These are phyloP conservation scores for Philonicus albiceps DNA, from an alignment of 2,888 invertebrate genomes.

Conservation along the genomic window DNA sequence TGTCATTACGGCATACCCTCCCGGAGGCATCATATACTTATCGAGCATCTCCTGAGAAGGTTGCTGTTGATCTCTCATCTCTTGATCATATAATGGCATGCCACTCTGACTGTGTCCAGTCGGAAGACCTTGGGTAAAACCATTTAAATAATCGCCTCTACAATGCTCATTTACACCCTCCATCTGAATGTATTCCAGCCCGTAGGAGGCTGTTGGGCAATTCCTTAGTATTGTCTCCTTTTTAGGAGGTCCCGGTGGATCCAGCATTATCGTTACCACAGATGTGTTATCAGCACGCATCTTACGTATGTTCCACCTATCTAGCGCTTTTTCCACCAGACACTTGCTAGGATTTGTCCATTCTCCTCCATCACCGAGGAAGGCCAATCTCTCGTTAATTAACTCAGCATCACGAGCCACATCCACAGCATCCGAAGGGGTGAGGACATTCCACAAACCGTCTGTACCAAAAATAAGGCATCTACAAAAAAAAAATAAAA, in stretches of 20 bases:
- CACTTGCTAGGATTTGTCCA: constrained; percentile 93
- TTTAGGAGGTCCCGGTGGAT: constrained; percentile 84
- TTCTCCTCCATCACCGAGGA: constrained; percentile 62
- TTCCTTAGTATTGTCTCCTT: constrained; percentile 68
- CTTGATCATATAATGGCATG: constrained; percentile 17
- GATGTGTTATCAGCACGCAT: constrained; percentile 97
- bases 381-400: constrained; percentile 72
- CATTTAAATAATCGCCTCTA: not conserved
- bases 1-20: constrained; percentile 48
- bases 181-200: constrained; percentile 52
- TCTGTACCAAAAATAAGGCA: constrained; percentile 97
- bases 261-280: constrained; percentile 87
- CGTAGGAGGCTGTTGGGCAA: constrained; percentile 56
- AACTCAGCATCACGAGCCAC: constrained; percentile 83
- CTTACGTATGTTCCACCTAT: constrained; percentile 82
- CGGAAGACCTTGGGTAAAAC: not conserved
- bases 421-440: constrained; percentile 81
- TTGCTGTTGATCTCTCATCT: not conserved
- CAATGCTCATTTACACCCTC: constrained; percentile 42
- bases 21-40: constrained; percentile 37
- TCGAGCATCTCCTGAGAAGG: not conserved
- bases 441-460: constrained; percentile 96
- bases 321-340: constrained; percentile 82
- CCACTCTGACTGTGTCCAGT: not conserved
- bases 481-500: constrained; percentile 60